phyloP scores from a whole-genome alignment of 2,888 invertebrate species.

The Leptopilina myrica region DNA sequence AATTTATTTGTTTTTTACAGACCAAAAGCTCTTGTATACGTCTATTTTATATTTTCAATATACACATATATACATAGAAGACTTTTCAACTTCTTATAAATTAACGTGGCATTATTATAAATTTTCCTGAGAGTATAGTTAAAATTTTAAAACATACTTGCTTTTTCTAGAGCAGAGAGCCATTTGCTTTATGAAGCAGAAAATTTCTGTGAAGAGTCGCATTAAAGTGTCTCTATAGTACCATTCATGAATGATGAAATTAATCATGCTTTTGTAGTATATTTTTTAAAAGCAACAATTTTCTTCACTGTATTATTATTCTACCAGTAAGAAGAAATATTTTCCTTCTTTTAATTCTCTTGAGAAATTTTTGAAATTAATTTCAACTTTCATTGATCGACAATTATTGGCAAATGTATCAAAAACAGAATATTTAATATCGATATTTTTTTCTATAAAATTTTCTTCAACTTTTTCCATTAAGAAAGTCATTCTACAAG shows the following conservation, averaged over 20 bases:
- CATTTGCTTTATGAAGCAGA: constrained; percentile 6
- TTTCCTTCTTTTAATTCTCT: no score
- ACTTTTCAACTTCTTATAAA: not conserved
- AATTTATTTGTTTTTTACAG: no score
- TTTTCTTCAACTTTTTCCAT: no score
- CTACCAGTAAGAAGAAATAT: not conserved
- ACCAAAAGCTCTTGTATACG: no score
- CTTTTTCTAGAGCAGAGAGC: constrained; percentile 2
- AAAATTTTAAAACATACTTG: not conserved
- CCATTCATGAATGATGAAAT: not conserved
- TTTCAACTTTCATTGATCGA: no score
- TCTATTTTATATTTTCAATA: no score
- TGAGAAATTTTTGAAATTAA: no score
- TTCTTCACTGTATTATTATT: not conserved
- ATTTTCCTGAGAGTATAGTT: constrained; percentile 9
- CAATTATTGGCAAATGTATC: no score
- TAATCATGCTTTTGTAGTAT: not conserved
- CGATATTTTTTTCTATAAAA: no score
- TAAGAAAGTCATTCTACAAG: no score
- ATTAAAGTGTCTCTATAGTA: not conserved
- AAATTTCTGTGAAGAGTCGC: not conserved
- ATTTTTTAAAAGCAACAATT: not conserved
- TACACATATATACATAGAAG: no score
- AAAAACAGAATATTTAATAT: no score
- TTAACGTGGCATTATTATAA: not conserved